Evolutionary conservation across 2,888 invertebrate species (phyloP), one percentile per base, ranked within the genome.

Genomic region (Stenotaenia linearis): DNA sequence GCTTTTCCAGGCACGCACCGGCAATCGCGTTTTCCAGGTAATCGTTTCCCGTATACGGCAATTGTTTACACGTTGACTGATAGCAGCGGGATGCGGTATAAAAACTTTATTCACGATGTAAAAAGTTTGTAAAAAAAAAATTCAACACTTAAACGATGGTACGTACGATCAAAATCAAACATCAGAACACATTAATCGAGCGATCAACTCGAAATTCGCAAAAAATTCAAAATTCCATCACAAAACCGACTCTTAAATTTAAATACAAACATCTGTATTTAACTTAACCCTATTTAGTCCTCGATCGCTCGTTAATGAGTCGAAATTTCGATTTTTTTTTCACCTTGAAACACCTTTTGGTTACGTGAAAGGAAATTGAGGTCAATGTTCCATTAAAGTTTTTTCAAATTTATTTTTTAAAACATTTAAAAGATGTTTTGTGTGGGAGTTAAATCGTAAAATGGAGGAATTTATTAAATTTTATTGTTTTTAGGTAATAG

Each of bases 341-440:
- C 4, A 32, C 32, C 32, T 32, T 32, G 9, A 32, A 32, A 4
- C 32, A 32, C 32, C 32, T 32, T 32, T 32, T 32, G 5, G 9
- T 32, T 32, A 32, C 40, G 9, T 40, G 15, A 40, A 40, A 40
- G 40, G 40, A 12, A 12, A 40, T 40, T 40, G 40, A 15, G 40
- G 40, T 40, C 40, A 40, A 40, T 40, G 40, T 45, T 23, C 2
- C 21, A 15, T 61, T 25, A 23, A 23, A 25, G 9, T 5, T 28
- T 61, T 61, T 61, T 25, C 12, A 61, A 12, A 1, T 61, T 61
- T 61, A 15, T 5, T 61, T 28, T 61, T 25, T 23, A 9, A 61
- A 25, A 12, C 25, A 15, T 5, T 15, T 23, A 15, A 4, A 82
- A 82, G 82, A 82, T 81, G 78, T 61, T 82, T 7, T n/a, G n/a